These are phyloP conservation scores for Tauraco hartlaubi DNA, from an alignment of 2,797 vertebrate genomes.

Conservation along the genomic window DNA sequence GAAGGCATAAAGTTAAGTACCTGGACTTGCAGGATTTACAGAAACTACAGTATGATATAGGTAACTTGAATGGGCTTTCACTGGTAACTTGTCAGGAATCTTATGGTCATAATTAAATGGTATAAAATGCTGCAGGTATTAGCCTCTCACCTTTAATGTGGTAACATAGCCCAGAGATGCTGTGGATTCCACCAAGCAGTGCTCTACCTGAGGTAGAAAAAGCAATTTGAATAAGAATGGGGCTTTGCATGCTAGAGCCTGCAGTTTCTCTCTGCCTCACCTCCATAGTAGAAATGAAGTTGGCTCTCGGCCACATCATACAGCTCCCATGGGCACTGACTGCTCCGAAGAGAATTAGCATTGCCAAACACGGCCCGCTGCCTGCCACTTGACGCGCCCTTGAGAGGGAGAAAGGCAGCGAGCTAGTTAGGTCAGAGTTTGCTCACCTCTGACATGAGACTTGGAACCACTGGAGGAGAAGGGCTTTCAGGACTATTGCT, in stretches of 20 bases:
- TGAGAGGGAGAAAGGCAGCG: not conserved
- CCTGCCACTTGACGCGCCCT: accelerated
- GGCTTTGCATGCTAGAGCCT: constrained; percentile 12
- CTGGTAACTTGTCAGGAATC: not conserved
- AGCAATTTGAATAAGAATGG: constrained; percentile 30
- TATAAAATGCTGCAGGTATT: not conserved
- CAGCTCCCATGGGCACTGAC: not conserved
- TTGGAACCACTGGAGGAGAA: not conserved
- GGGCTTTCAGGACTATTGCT: not conserved
- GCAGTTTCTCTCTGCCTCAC: not conserved
- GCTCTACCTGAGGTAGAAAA: not conserved
- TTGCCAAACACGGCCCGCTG: not conserved
- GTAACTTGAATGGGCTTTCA: not conserved
- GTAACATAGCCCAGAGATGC: not conserved
- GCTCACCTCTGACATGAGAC: not conserved
- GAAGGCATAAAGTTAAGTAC: not conserved
- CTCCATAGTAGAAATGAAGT: not conserved
- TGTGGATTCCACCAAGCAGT: not conserved
- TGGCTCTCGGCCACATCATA: not conserved
- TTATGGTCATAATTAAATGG: not conserved
- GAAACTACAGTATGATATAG: not conserved
- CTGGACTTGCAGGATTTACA: not conserved
- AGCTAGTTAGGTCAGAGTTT: not conserved
- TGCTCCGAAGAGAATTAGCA: not conserved
- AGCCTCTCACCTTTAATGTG: not conserved